phyloP scores from a whole-genome alignment of 2,888 invertebrate species.

The Nomada goodeniana region DNA sequence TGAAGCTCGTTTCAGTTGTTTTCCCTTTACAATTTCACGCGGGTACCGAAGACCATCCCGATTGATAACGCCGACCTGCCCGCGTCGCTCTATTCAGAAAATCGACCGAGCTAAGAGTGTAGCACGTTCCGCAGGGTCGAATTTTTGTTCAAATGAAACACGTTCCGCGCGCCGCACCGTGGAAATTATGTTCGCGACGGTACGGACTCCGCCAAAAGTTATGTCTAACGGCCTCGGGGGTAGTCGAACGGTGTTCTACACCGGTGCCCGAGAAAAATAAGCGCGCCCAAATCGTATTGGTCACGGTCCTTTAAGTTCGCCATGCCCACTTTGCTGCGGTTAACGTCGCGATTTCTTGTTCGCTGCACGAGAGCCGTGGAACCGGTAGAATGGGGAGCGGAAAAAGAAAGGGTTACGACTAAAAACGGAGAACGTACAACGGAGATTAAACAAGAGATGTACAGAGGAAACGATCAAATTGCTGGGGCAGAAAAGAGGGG shows the following conservation, averaged over 20 bases:
- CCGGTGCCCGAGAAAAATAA: slow-evolving; percentile 65
- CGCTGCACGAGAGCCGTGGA: slow-evolving; percentile 19
- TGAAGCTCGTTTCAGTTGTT: not conserved
- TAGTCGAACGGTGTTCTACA: slow-evolving; percentile 32
- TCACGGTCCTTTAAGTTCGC: slow-evolving; percentile 78
- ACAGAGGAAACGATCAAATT: not conserved
- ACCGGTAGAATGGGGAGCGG: slow-evolving; percentile 1
- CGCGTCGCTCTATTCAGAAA: too few relatives aligned
- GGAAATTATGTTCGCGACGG: not conserved
- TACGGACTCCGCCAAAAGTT: not conserved
- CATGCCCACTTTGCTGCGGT: slow-evolving; percentile 78
- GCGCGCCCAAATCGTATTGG: slow-evolving; percentile 75
- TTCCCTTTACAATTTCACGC: not conserved
- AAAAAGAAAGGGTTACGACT: not conserved
- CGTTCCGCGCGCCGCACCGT: too few relatives aligned
- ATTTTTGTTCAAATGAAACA: too few relatives aligned
- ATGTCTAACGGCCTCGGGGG: slow-evolving; percentile 1
- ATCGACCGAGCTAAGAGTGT: not conserved
- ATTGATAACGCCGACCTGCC: not conserved
- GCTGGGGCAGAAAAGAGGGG: not conserved
- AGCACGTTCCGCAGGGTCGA: not conserved
- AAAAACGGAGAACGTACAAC: not conserved
- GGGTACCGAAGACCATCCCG: not conserved
- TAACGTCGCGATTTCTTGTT: slow-evolving; percentile 71
- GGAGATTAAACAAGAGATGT: not conserved